Evolutionary conservation across 2,888 invertebrate species (phyloP), one percentile per base, ranked within the genome.

Genomic region (Smittia sp.): DNA sequence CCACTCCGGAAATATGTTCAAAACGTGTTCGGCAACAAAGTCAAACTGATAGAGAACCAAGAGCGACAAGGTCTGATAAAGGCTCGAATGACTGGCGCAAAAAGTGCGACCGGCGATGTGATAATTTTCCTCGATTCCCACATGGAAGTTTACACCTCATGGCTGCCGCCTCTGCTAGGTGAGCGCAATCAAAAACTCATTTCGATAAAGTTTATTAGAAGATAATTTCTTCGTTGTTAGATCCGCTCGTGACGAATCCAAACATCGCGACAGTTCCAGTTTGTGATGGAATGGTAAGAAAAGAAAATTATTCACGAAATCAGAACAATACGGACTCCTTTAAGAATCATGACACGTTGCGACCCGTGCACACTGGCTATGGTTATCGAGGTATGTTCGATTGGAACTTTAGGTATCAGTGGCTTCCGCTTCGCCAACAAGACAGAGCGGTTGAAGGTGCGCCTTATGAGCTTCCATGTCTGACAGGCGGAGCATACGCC

Each of bases 101-200:
- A 87, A 78, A 85, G 88, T 77, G 93, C 93, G 1, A 86, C 85
- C 68, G 96, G 95, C 0, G 90, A 94, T 79, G 94, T 92, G 4
- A 84, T 97, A 66, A 93, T 95, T 1, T 97, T 96, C 79, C 84
- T 97, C 11, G 97, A 97, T 81, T 94, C 96, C 39, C 97, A 97
- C 82, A 96, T 95, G 82, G 96, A 96, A 85, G 93, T 20, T 27
- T 0, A 63, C 25, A 2, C 92, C 74, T 27, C 15, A 15, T 88
- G 88, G 89, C 78, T 87, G 9, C 86, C 86, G 76, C 85, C 86
- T 0, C n/a, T n/a, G n/a, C n/a, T n/a, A n/a, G n/a, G n/a, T n/a
- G n/a, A n/a, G n/a, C n/a, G n/a, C n/a, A n/a, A n/a, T n/a, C n/a
- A n/a, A n/a, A n/a, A n/a, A n/a, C n/a, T n/a, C n/a, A n/a, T n/a